Conservation (phyloP, 2,113 vertebrate genomes). For the Parotia lawesii region DNA sequence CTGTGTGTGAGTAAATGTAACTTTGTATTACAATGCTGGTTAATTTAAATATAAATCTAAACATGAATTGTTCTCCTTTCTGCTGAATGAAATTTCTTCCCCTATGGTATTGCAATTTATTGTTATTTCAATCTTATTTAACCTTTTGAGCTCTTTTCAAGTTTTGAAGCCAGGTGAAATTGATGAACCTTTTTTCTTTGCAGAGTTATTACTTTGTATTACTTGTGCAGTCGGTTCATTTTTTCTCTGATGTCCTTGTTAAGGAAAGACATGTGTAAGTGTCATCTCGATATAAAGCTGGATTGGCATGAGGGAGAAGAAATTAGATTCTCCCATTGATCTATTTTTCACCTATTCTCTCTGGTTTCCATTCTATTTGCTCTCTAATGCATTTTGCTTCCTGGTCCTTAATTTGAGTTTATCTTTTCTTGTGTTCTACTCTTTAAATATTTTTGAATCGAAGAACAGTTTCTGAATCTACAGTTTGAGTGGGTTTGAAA, state of each 20-base stretch:
- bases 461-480: neutral
- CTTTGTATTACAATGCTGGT: neutral
- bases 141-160: neutral
- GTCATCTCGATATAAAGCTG: neutral
- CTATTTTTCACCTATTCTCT: neutral
- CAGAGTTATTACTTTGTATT: neutral
- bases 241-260: neutral
- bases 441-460: neutral
- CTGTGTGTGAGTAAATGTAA: neutral
- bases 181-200: neutral
- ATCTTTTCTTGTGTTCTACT: neutral
- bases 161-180: neutral
- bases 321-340: neutral
- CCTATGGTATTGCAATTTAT: neutral
- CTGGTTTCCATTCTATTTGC: neutral
- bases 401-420: neutral
- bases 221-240: neutral
- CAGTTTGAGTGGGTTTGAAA: neutral
- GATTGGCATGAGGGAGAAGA: neutral
- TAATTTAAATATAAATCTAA: slow-evolving; percentile 41
- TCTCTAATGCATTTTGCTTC: neutral
- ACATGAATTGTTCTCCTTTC: neutral
- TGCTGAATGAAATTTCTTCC: neutral
- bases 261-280: neutral
- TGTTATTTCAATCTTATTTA: neutral